Conservation (phyloP, 2,888 invertebrate genomes). For the Leucoma salicis region DNA sequence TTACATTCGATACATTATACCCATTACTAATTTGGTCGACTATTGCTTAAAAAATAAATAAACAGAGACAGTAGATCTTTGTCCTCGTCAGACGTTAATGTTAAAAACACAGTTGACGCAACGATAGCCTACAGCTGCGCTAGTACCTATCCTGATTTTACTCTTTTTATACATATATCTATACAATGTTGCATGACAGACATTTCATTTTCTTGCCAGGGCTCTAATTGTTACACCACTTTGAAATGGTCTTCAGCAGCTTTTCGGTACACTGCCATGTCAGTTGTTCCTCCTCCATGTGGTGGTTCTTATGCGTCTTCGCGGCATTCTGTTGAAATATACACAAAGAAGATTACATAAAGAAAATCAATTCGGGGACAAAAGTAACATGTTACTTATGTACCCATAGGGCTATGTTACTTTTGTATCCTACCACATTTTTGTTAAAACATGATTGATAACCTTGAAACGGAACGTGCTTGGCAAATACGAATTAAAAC, state of each 20-base stretch:
- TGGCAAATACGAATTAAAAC: no score
- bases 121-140: conserved; percentile 18
- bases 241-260: conserved; percentile 14
- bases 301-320: no score
- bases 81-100: neutral
- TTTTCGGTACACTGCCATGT: conserved; percentile 14
- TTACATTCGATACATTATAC: neutral
- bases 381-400: conserved; percentile 7
- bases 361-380: neutral
- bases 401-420: conserved; percentile 10
- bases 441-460: neutral
- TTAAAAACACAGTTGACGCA: conserved; percentile 11
- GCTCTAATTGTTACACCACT: conserved; percentile 9
- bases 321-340: no score
- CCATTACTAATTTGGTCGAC: no score
- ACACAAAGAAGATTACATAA: neutral
- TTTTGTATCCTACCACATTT: neutral
- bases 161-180: conserved; percentile 20
- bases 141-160: conserved; percentile 18
- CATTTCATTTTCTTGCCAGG: conserved; percentile 21
- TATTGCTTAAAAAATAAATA: no score
- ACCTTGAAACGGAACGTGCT: no score
- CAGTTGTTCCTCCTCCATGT: neutral
- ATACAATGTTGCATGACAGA: conserved; percentile 18
- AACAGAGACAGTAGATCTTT: neutral